Percentiles rank a stretch among this genome's conserved stretches.
phyloP scores from a whole-genome alignment of 2,113 vertebrate species.

The Arizona elegans region DNA sequence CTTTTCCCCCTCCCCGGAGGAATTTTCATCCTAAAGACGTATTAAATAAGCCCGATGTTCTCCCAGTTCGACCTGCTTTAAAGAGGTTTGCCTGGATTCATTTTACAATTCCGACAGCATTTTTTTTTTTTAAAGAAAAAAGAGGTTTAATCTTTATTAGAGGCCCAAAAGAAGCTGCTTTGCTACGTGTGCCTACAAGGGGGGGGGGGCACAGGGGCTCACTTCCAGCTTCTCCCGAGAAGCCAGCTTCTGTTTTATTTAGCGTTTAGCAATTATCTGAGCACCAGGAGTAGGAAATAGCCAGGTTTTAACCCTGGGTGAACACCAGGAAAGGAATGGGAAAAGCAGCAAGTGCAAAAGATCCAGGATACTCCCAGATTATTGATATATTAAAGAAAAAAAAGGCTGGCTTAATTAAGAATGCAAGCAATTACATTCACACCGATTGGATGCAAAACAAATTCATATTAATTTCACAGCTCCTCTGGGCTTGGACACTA shows the following conservation, averaged over 20 bases:
- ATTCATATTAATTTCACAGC: background rate
- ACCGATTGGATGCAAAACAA: background rate
- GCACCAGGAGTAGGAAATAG: constrained; percentile 39
- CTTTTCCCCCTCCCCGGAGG: constrained; percentile 48
- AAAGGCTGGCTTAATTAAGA: background rate
- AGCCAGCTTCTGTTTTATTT: constrained; percentile 49
- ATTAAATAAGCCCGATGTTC: too few relatives aligned
- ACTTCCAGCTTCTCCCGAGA: background rate
- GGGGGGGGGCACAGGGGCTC: constrained; percentile 13
- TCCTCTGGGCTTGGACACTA: background rate
- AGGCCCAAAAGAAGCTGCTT: background rate
- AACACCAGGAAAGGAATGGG: constrained; percentile 10
- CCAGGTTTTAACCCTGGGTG: constrained; percentile 1
- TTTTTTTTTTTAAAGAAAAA: background rate
- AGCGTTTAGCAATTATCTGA: constrained; percentile 44
- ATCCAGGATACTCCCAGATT: rapidly evolving
- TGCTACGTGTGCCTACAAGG: too few relatives aligned
- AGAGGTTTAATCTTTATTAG: constrained; percentile 39
- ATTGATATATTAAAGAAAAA: background rate
- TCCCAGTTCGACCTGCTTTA: too few relatives aligned
- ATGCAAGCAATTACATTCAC: background rate
- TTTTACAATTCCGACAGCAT: too few relatives aligned
- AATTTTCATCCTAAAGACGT: constrained; percentile 51
- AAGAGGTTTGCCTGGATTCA: background rate
- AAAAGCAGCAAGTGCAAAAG: background rate